Percentiles rank a stretch among this genome's conserved stretches.
phyloP scores from a whole-genome alignment of 2,888 invertebrate genomes.

The Hypomecis atomaria region DNA sequence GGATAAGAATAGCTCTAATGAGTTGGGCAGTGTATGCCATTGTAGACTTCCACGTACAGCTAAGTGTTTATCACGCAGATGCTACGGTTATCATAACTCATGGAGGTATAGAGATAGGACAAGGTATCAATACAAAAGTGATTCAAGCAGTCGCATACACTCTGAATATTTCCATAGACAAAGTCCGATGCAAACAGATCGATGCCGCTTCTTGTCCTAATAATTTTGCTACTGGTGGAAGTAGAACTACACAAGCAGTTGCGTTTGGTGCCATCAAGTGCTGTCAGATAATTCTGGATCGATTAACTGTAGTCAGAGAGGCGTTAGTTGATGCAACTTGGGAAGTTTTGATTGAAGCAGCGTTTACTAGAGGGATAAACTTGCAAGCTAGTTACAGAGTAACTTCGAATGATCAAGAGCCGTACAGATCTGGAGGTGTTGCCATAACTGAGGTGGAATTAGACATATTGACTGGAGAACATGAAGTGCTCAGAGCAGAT shows the following conservation, averaged over 20 bases:
- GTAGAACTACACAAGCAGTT: slow-evolving; percentile 68
- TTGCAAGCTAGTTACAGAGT: slow-evolving; percentile 65
- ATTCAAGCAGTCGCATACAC: slow-evolving; percentile 87
- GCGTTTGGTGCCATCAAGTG: slow-evolving; percentile 68
- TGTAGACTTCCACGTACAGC: slow-evolving; percentile 83
- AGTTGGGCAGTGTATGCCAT: slow-evolving; percentile 84
- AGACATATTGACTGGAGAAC: slow-evolving; percentile 90
- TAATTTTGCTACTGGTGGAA: slow-evolving; percentile 86
- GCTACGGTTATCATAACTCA: slow-evolving; percentile 89
- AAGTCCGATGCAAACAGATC: slow-evolving; percentile 87
- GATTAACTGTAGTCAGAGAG: slow-evolving; percentile 73
- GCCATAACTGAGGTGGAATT: slow-evolving; percentile 88
- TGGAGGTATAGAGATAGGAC: slow-evolving; percentile 91
- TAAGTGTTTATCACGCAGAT: slow-evolving; percentile 89
- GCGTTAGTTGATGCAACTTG: slow-evolving; percentile 76
- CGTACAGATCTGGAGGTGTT: slow-evolving; percentile 80
- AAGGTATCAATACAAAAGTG: slow-evolving; percentile 90
- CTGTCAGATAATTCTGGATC: slow-evolving; percentile 79
- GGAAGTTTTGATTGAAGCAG: slow-evolving; percentile 79
- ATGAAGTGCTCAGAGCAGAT: slow-evolving; percentile 86
- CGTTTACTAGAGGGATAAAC: slow-evolving; percentile 67
- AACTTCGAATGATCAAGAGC: slow-evolving; percentile 56
- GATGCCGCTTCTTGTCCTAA: slow-evolving; percentile 87
- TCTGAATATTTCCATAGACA: slow-evolving; percentile 86
- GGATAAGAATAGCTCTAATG: slow-evolving; percentile 88